phyloP scores from a whole-genome alignment of 2,888 invertebrate genomes.

The Monopis laevigella region DNA sequence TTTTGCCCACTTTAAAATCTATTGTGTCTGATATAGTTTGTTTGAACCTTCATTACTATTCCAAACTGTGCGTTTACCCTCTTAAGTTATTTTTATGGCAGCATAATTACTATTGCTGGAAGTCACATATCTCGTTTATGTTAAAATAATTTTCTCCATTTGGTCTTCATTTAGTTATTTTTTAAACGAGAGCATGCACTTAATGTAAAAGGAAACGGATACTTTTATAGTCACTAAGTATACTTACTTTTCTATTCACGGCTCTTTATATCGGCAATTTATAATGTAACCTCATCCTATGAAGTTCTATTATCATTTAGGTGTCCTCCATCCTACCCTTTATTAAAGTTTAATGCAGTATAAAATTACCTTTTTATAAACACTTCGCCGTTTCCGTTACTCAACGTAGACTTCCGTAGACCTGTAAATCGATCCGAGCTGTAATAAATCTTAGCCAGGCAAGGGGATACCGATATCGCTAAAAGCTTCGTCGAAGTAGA shows the following conservation, averaged over 20 bases:
- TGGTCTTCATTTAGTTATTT: conserved; percentile 2
- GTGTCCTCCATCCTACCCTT: too few species aligned
- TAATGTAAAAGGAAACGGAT: conserved; percentile 2
- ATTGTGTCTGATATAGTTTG: too few species aligned
- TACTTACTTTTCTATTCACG: not conserved
- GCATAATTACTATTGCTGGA: too few species aligned
- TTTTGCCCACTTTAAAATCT: too few species aligned
- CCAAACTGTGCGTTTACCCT: too few species aligned
- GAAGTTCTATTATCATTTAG: too few species aligned
- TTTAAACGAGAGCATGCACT: conserved; percentile 5
- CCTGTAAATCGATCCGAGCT: conserved; percentile 48
- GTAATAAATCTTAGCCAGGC: conserved; percentile 48
- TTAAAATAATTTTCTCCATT: conserved; percentile 10
- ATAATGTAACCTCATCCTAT: too few species aligned
- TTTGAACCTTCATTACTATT: too few species aligned
- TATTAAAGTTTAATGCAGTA: too few species aligned
- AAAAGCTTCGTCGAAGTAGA: conserved; percentile 49
- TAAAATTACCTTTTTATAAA: conserved; percentile 39
- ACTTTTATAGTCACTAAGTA: conserved; percentile 4
- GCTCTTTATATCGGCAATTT: conserved; percentile 2
- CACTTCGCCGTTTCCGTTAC: conserved; percentile 50
- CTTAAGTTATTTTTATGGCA: too few species aligned
- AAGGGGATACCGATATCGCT: conserved; percentile 49
- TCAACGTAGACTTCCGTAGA: conserved; percentile 52
- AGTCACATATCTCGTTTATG: too few species aligned